A percentile compares a stretch with the other conserved stretches of the same genome.
Conservation (phyloP, 2,113 vertebrate genomes). For the Conger conger region DNA sequence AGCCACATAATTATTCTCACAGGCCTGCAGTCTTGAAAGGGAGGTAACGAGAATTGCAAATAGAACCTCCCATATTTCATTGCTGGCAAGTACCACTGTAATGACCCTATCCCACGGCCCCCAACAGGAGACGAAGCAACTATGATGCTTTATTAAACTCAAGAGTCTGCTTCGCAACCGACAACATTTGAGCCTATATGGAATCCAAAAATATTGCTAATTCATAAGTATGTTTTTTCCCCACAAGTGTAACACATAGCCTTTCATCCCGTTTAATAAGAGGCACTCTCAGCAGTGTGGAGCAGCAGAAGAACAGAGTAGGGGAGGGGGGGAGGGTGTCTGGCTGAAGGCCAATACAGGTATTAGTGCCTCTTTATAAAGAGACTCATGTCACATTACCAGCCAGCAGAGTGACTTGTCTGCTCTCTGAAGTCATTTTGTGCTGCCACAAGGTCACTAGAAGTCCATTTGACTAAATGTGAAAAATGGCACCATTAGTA, state of each 20-base stretch:
- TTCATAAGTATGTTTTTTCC: constrained; percentile 50
- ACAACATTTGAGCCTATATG: constrained; percentile 29
- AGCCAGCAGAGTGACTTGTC: background rate
- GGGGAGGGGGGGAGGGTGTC: constrained; percentile 39
- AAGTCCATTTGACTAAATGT: constrained; percentile 42
- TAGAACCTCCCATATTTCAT: constrained; percentile 35
- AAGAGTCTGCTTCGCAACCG: constrained; percentile 39
- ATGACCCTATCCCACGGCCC: constrained; percentile 22
- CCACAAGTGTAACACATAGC: constrained; percentile 50
- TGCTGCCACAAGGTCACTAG: background rate
- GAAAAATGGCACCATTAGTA: constrained; percentile 43
- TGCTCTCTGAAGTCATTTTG: background rate
- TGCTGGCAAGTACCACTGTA: constrained; percentile 31
- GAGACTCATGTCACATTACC: background rate
- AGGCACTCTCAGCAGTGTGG: constrained; percentile 28
- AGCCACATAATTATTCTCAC: constrained; percentile 12
- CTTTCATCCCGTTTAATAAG: constrained; percentile 58
- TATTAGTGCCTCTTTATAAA: background rate
- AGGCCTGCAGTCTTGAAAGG: constrained; percentile 26
- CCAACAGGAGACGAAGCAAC: constrained; percentile 48
- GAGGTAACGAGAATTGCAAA: constrained; percentile 36
- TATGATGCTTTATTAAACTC: constrained; percentile 48
- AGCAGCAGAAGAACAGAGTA: constrained; percentile 37
- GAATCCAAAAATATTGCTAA: constrained; percentile 55
- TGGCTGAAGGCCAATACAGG: background rate